Conservation (phyloP, 2,888 invertebrate genomes). For the Drosophila colorata region DNA sequence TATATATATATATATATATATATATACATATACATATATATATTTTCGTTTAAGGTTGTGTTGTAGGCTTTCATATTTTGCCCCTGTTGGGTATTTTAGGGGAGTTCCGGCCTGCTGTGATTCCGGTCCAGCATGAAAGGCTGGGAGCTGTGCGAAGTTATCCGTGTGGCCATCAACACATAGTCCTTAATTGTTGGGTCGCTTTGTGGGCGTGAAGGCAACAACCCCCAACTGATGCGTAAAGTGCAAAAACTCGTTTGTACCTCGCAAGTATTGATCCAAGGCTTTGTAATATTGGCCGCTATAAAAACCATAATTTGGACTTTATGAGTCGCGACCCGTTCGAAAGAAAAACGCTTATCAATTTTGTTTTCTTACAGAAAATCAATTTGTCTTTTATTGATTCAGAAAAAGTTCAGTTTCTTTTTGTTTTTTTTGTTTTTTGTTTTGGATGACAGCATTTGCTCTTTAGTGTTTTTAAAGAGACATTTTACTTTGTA, state of each 20-base stretch:
- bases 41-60: constrained; percentile 9
- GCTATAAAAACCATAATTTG: not conserved
- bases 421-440: constrained; percentile 55
- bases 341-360: constrained; percentile 43
- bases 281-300: not conserved
- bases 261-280: constrained; percentile 12
- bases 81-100: constrained; percentile 17
- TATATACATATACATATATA: not conserved
- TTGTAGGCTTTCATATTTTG: constrained; percentile 46
- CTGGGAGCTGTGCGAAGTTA: constrained; percentile 13
- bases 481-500: constrained; percentile 58
- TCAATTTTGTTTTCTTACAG: constrained; percentile 84
- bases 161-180: constrained; percentile 4
- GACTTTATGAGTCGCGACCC: not conserved
- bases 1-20: not conserved
- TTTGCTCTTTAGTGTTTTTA: constrained; percentile 50
- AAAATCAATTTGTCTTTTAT: constrained; percentile 84
- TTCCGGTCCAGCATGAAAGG: constrained; percentile 17
- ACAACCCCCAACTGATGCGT: constrained; percentile 16
- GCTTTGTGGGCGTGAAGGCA: not conserved
- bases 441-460: constrained; percentile 66
- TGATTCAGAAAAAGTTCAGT: constrained; percentile 84
- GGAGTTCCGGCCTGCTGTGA: constrained; percentile 13
- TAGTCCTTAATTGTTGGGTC: not conserved
- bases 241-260: not conserved